Evolutionary conservation across 2,797 vertebrate species (phyloP), one percentile per base, ranked within the genome.

Genomic region (Urophycis tenuis): DNA sequence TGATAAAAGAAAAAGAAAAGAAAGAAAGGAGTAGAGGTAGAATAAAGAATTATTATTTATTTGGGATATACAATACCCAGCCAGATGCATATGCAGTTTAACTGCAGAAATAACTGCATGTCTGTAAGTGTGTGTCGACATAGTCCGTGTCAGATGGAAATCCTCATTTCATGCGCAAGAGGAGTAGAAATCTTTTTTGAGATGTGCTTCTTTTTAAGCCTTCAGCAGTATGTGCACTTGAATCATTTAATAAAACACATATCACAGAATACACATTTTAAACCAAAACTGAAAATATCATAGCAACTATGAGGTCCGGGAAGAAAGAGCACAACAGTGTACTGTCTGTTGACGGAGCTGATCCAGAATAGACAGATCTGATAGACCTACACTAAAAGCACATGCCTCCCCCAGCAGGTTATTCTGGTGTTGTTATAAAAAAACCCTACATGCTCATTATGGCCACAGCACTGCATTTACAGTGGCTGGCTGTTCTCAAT

Each of bases 361-460:
- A 75, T 87, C 75, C 76, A 83, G 74, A 29, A 76, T 67, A 33
- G 79, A 78, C 79, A 81, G 81, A 78, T 86, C 78, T 76, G 76
- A 64, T 76, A 73, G 75, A 60, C 36, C 80, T 80, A 75, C 78
- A 83, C 83, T 81, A 81, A 75, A 89, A 86, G 79, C 80, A 81
- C 79, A 80, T 2, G 78, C 81, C 86, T 86, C 76, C 81, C 79
- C 78, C 79, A 77, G 85, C 81, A 87, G 89, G 88, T 91, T 93
- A 92, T 92, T 93, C 89, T 93, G 88, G 91, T 92, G 87, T 90
- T 91, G 89, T 92, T 92, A 92, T 91, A 91, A 92, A 91, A 92
- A 91, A 92, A 82, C 85, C 87, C 87, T 89, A 91, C 90, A 84
- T 92, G 88, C 81, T 91, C 86, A 92, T 93, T 94, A 91, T 92